Base-by-base conservation (phyloP, 2,113 vertebrate genomes). In the Leptocoma aspasia region DNA sequence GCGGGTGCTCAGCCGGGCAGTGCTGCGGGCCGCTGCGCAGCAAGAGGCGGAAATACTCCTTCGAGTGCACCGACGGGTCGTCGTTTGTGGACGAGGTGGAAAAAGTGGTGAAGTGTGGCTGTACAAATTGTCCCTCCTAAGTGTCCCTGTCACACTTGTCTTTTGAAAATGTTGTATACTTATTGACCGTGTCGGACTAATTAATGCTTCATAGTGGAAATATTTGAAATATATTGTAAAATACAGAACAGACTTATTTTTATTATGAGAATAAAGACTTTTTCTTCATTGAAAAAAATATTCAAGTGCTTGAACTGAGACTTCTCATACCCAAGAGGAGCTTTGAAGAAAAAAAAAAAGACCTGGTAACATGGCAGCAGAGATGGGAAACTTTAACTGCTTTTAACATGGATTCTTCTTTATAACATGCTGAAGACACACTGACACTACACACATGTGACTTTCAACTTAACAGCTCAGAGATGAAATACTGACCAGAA, bases 181-280 rank as follows among this genome's bases (percentile, higher is more conserved):
- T 97, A 98, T 97, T 96, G 97, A 98, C 98, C 97, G 59, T 98
- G 98, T 98, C 97, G 98, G 98, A 99, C 99, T 99, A 98, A 98
- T 98, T 96, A 97, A 98, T 98, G 98, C 99, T 99, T 98, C 98
- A 98, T 98, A 98, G 98, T 98, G 98, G 98, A 99, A 98, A 99
- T 98, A 98, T 99, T 98, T 98, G 99, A 99, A 99, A 99, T 99
- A 98, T 99, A 99, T 99, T 99, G 99, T 99, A 99, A 99, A 99
- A 99, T 99, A 99, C 98, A 99, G 99, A 99, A 99, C 98, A 98
- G 99, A 99, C 99, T 99, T 99, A 99, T 99, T 99, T 99, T 99
- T 99, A 99, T 99, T 99, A 99, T 98, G 98, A 99, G 98, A 98
- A 98, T 98, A 98, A 98, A 99, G 98, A 99, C 98, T 98, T 97